Percentiles rank a stretch among this genome's conserved stretches.
Evolutionary conservation across 2,113 vertebrate species (phyloP).

Genomic region (Apeltes quadracus): DNA sequence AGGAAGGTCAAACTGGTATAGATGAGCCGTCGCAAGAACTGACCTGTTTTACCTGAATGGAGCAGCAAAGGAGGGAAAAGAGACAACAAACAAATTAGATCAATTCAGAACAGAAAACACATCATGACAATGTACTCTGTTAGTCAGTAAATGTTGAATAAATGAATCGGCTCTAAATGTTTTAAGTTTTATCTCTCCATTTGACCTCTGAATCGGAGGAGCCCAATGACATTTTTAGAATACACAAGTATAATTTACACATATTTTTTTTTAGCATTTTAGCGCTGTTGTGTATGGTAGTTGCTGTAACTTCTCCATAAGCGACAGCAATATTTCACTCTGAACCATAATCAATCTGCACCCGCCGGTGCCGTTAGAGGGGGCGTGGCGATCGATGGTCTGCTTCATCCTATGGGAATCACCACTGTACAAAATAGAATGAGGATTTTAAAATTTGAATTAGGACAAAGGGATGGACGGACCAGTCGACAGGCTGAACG

Average conservation of each 20-base stretch:
- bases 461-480: not conserved
- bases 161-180: not conserved
- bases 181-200: not conserved
- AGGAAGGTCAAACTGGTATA: constrained; percentile 77
- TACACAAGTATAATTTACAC: not conserved
- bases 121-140: not conserved
- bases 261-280: not conserved
- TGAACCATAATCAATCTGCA: not conserved
- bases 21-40: constrained; percentile 66
- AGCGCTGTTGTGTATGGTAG: not conserved
- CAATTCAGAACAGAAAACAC: not conserved
- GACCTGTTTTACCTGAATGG: constrained; percentile 69
- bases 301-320: not conserved
- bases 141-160: not conserved
- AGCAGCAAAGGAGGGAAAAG: constrained; percentile 19
- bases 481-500: not conserved
- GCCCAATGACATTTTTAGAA: not conserved
- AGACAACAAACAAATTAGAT: not conserved
- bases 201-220: not conserved
- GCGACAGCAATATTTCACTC: not conserved
- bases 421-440: no score
- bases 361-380: no score
- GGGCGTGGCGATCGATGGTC: no score
- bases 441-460: no score
- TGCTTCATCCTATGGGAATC: no score